Evolutionary conservation across 1,140 invertebrate genomes (phyloP), one percentile per base, ranked within the genome.

Genomic region (Idris sp.): DNA sequence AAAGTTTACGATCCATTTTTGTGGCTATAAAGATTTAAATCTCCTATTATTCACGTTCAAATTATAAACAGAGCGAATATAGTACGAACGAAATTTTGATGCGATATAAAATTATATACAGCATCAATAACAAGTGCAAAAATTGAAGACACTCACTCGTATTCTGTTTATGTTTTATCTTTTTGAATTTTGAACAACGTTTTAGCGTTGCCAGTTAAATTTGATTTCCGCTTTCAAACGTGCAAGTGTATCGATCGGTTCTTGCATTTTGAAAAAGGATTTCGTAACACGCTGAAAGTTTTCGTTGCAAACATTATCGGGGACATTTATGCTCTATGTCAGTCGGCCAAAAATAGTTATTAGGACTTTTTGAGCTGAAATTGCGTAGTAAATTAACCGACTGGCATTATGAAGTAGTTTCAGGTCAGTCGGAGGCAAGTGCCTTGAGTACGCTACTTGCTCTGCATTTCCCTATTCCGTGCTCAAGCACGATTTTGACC

Each of bases 401-500:
- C 58, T 72, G 44, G 46, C 53, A 43, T 73, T 73, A 65, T 73
- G 33, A 56, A 73, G 69, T 59, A 72, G 58, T 36, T 61, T 28
- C 58, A 43, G 59, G 46, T 74, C 61, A 74, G 22, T 61, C 18
- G 40, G 40, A 53, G 53, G 54, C 31, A 44, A 65, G 53, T 48
- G 18, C 28, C 54, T 61, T 30, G 38, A 67, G 54, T 61, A 54
- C 18, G 18, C 46, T 67, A 74, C 46, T 61, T 54, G 54, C 30
- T 65, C 54, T 31, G 53, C 69, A 65, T 73, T 73, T 46, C 48
- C 44, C 16, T 44, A 36, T 31, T 65, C 16, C 51, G 41, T 73
- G 46, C 59, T 73, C 69, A 30, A 59, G 61, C 69, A 73, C 44
- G 69, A 73, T 65, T 73, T 73, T 59, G 53, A 65, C 69, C 59